Evolutionary conservation across 1,140 invertebrate genomes (phyloP).

Genomic region (Eumeta japonica): DNA sequence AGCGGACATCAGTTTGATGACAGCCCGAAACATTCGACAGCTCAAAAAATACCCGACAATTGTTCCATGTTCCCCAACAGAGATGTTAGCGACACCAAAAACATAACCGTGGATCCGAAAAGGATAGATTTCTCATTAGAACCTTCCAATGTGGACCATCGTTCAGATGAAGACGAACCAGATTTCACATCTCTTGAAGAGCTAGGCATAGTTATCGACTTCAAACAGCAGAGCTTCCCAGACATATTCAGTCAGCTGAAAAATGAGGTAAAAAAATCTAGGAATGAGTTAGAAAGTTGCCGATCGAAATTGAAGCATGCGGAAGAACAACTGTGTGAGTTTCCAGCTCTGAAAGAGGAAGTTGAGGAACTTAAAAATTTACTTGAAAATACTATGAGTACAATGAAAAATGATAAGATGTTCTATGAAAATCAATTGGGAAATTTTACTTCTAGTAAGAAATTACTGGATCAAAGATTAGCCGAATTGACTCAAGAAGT

Average conservation of each 20-base stretch:
- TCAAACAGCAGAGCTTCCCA: conserved; percentile 42
- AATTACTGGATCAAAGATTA: conserved; percentile 58
- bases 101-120: conserved; percentile 46
- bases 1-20: conserved; percentile 22
- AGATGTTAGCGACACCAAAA: conserved; percentile 37
- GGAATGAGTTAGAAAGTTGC: conserved; percentile 54
- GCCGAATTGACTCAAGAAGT: conserved; percentile 58
- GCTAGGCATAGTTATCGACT: conserved; percentile 38
- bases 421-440: conserved; percentile 62
- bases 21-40: conserved; percentile 24
- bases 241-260: conserved; percentile 57
- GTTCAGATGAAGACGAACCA: conserved; percentile 20
- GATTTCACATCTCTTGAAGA: conserved; percentile 39
- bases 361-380: conserved; percentile 57
- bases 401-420: conserved; percentile 58
- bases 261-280: conserved; percentile 55
- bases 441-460: conserved; percentile 54
- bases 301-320: conserved; percentile 53
- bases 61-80: conserved; percentile 54
- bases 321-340: conserved; percentile 57
- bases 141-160: conserved; percentile 33
- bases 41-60: conserved; percentile 41
- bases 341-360: conserved; percentile 59
- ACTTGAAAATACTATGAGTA: conserved; percentile 56
- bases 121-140: conserved; percentile 49